Percentiles rank a stretch among this genome's conserved stretches.
These are phyloP conservation scores for Agriopis aurantiaria DNA, from an alignment of 2,888 invertebrate genomes.

Conservation along the genomic window DNA sequence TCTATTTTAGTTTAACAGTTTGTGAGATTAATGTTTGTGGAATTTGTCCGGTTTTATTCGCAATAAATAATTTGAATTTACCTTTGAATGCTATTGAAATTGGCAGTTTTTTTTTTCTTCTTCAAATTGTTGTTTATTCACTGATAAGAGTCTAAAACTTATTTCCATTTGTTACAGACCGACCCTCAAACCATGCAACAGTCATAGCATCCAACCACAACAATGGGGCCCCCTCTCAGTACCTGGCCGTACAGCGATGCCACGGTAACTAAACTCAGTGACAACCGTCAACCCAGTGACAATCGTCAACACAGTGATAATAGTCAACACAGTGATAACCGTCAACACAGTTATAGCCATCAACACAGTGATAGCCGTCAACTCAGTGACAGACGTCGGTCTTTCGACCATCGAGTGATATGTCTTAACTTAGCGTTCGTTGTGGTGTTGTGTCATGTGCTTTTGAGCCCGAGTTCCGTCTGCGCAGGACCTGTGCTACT, in stretches of 20 bases:
- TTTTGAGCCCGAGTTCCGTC: slow-evolving; percentile 66
- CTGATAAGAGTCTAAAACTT: not conserved
- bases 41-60: too few relatives aligned
- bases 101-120: not conserved
- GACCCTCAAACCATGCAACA: slow-evolving; percentile 53
- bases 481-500: slow-evolving; percentile 75
- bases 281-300: not conserved
- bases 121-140: too few relatives aligned
- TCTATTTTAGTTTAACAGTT: too few relatives aligned
- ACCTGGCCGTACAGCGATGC: slow-evolving; percentile 69
- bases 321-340: not conserved
- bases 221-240: slow-evolving; percentile 75
- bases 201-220: slow-evolving; percentile 57
- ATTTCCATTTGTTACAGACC: slow-evolving; percentile 64
- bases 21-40: too few relatives aligned
- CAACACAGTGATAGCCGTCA: slow-evolving; percentile 29
- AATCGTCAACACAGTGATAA: not conserved
- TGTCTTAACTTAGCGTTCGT: slow-evolving; percentile 70
- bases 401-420: slow-evolving; percentile 56
- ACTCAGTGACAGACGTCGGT: slow-evolving; percentile 33
- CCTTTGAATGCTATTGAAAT: too few relatives aligned
- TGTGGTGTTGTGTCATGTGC: slow-evolving; percentile 67
- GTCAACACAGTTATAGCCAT: slow-evolving; percentile 50
- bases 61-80: too few relatives aligned
- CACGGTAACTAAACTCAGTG: slow-evolving; percentile 3